Conservation (phyloP, 2,888 invertebrate genomes). For the Ashinkailepas kermadecensis region DNA sequence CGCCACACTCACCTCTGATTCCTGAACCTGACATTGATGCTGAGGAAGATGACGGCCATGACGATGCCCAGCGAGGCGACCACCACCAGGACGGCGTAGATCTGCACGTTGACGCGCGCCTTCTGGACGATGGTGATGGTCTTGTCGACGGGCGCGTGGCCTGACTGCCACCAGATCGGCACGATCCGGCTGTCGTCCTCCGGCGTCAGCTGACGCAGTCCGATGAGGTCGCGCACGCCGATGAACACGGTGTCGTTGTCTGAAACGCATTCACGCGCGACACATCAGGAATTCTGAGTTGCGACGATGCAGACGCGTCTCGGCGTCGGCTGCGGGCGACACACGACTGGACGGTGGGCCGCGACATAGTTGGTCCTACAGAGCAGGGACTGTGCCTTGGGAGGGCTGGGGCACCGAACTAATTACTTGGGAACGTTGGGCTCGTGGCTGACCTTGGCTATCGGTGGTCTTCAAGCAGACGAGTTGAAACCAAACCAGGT, state of each 20-base stretch:
- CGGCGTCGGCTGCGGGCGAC: too few species aligned
- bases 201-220: background rate
- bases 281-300: too few species aligned
- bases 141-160: slow-evolving; percentile 77
- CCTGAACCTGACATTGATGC: slow-evolving; percentile 89
- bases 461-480: too few species aligned
- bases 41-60: slow-evolving; percentile 80
- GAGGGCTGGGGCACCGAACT: too few species aligned
- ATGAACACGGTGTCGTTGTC: slow-evolving; percentile 7
- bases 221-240: slow-evolving; percentile 20
- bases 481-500: too few species aligned
- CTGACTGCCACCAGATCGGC: slow-evolving; percentile 61
- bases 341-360: too few species aligned
- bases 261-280: background rate
- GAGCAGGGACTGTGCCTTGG: too few species aligned
- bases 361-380: too few species aligned
- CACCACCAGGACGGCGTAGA: slow-evolving; percentile 79
- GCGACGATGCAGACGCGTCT: too few species aligned
- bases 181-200: slow-evolving; percentile 39
- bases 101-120: slow-evolving; percentile 86
- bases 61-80: slow-evolving; percentile 84
- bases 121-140: slow-evolving; percentile 81
- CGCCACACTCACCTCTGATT: slow-evolving; percentile 68
- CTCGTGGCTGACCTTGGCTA: too few species aligned
- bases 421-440: too few species aligned